A percentile compares a stretch with the other conserved stretches of the same genome.
These are phyloP conservation scores for Serranus cabrilla DNA, from an alignment of 2,797 vertebrate species.

Conservation along the genomic window DNA sequence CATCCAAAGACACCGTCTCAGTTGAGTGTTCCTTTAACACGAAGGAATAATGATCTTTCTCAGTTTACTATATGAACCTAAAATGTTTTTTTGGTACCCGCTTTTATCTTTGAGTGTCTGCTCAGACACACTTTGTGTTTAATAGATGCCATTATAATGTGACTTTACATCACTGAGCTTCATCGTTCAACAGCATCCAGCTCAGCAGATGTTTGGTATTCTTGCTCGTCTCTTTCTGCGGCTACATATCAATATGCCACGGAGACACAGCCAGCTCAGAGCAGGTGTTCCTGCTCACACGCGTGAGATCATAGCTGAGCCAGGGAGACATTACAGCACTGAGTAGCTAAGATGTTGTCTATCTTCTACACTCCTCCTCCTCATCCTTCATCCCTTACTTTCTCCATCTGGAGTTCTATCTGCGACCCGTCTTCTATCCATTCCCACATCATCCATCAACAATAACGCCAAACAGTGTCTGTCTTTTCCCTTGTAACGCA, in stretches of 20 bases:
- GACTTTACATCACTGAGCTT: constrained; percentile 23
- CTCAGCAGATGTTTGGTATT: constrained; percentile 46
- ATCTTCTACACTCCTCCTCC: constrained; percentile 43
- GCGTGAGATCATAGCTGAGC: constrained; percentile 60
- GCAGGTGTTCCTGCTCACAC: constrained; percentile 73
- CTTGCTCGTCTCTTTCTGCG: constrained; percentile 31
- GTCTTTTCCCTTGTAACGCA: constrained; percentile 33
- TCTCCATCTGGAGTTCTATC: constrained; percentile 60
- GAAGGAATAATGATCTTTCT: background rate
- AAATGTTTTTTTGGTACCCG: background rate
- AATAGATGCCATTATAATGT: constrained; percentile 38
- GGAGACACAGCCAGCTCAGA: constrained; percentile 41
- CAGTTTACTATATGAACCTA: background rate
- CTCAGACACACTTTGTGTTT: constrained; percentile 18
- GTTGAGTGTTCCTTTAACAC: background rate
- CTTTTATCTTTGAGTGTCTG: constrained; percentile 1
- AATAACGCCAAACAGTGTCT: constrained; percentile 38
- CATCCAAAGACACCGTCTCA: background rate
- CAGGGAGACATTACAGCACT: constrained; percentile 49
- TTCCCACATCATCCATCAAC: constrained; percentile 65
- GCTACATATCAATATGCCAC: constrained; percentile 49
- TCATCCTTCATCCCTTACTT: constrained; percentile 50
- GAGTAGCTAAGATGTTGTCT: constrained; percentile 39
- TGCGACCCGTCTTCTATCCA: constrained; percentile 56
- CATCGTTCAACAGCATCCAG: constrained; percentile 36